Base-by-base conservation (phyloP, 2,888 invertebrate species). In the Philopedon plagiatum region DNA sequence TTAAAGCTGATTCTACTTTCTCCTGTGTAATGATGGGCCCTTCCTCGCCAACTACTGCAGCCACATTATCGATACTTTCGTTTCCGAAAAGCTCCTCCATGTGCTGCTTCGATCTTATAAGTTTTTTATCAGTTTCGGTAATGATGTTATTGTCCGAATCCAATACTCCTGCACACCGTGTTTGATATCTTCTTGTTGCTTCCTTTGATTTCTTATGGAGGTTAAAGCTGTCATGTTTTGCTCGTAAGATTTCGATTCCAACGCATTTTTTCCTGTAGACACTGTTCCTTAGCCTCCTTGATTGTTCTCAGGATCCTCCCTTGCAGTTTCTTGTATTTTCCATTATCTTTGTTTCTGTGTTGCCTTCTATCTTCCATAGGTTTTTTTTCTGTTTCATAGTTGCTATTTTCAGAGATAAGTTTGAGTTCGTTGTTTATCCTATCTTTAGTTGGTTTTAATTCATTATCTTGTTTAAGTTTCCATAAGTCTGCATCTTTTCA, bases 171-270 rank as follows among this genome's bases (percentile, higher is more conserved):
- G 49, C 19, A n/a, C n/a, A 11, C 32, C 26, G 62, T 39, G 9
- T 19, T 46, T 21, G 26, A 18, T 66, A 21, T 13, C 29, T 29
- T 23, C 46, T 21, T 4, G 58, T 32, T 26, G 32, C 11, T 66
- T 62, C 49, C 26, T 68, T 68, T 13, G 62, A 61, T 29, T 68
- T 68, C 29, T 68, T 68, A 39, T 68, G 62, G n/a, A 68, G 18
- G 13, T 68, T 68, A 29, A 68, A 68, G 32, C 58, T 44, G 23
- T 68, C 62, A 39, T 46, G 62, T 49, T 51, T 68, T 13, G 21
- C n/a, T 51, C 62, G 29, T 39, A 68, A 11, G 1, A 32, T 26
- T 26, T 62, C 62, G 15, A 68, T 71, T 71, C 63, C 68, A 60
- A 26, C 15, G 21, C 44, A 41, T 37, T 39, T 57, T 11, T 58